Evolutionary conservation across 1,140 invertebrate species (phyloP).

Genomic region (Caenorhabditis brenneri): DNA sequence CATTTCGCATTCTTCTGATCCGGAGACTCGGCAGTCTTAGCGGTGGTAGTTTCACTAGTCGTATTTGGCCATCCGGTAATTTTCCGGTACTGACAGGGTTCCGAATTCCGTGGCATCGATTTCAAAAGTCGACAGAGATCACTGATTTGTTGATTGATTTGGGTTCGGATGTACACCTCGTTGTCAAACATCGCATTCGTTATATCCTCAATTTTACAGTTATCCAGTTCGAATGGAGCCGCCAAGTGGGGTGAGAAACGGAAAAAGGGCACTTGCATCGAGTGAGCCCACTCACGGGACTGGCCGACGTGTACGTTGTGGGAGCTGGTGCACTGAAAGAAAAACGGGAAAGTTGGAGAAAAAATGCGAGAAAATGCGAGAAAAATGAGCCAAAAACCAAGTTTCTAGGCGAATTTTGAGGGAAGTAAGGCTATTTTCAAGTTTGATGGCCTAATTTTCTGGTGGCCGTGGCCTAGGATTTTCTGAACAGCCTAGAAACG

Average conservation of each 20-base stretch:
- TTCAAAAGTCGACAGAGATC: conserved; percentile 41
- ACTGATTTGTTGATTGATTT: conserved; percentile 24
- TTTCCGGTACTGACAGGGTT: background rate
- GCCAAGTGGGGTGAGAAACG: conserved; percentile 44
- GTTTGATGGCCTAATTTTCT: no score
- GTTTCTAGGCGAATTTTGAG: no score
- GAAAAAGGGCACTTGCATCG: conserved; percentile 39
- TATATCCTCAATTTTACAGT: conserved; percentile 27
- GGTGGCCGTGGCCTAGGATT: no score
- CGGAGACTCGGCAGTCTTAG: no score
- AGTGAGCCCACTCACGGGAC: conserved; percentile 46
- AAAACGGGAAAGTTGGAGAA: no score
- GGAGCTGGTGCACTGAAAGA: conserved; percentile 41
- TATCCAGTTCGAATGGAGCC: conserved; percentile 41
- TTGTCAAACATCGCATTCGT: conserved; percentile 43
- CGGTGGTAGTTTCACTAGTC: no score
- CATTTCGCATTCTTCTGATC: no score
- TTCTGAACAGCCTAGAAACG: no score
- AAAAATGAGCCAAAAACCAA: no score
- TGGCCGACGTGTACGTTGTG: conserved; percentile 42
- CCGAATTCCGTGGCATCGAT: conserved; percentile 43
- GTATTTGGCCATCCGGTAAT: no score
- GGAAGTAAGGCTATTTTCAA: no score
- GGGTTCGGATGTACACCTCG: conserved; percentile 41
- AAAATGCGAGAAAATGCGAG: no score